phyloP scores from a whole-genome alignment of 2,888 invertebrate genomes.

The Uropetala carovei region DNA sequence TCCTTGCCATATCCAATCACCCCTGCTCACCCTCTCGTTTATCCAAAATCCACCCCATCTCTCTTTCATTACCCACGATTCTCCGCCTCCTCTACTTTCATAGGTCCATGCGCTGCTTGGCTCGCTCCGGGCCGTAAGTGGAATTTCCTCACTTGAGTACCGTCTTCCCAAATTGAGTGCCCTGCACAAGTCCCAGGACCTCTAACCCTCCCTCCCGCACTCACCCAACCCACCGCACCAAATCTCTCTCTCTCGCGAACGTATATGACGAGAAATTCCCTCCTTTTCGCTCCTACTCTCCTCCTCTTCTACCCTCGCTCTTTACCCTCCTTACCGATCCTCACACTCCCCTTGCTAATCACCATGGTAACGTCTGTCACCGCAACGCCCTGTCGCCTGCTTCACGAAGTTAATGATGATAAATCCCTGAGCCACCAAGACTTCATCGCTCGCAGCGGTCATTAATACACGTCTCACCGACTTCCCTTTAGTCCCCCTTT shows the following conservation, averaged over 20 bases:
- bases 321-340: not conserved
- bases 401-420: constrained; percentile 64
- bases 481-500: not conserved
- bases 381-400: constrained; percentile 59
- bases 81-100: not conserved
- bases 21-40: not conserved
- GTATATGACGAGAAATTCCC: not conserved
- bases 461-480: constrained; percentile 52
- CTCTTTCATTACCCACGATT: not conserved
- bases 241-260: not conserved
- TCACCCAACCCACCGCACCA: not conserved
- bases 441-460: constrained; percentile 62
- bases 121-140: not conserved
- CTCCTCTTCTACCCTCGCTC: not conserved
- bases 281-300: not conserved
- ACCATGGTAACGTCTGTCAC: constrained; percentile 61
- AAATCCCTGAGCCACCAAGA: constrained; percentile 59
- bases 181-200: too few relatives aligned
- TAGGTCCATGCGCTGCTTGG: not conserved
- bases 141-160: constrained; percentile 25
- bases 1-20: not conserved
- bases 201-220: not conserved
- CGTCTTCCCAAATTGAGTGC: not conserved
- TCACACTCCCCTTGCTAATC: constrained; percentile 46
- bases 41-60: not conserved